Conservation (phyloP, 2,888 invertebrate genomes). For the Stenolophus ochropezus region DNA sequence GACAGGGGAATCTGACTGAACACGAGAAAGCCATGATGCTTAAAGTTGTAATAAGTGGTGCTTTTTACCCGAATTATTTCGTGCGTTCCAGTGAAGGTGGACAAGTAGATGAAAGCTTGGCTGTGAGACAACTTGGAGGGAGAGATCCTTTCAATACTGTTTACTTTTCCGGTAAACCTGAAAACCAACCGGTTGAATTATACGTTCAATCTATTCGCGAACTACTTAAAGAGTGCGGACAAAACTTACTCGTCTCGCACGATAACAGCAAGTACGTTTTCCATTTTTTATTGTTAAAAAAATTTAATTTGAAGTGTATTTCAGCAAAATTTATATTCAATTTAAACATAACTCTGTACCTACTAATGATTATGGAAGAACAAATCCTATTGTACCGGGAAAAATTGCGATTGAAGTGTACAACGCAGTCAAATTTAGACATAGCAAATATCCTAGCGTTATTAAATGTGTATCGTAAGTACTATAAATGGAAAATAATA, state of each 20-base stretch:
- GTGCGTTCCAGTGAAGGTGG: conserved; percentile 75
- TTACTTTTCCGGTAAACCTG: conserved; percentile 78
- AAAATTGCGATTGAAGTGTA: conserved; percentile 82
- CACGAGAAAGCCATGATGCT: conserved; percentile 78
- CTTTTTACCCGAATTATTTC: conserved; percentile 96
- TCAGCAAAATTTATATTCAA: conserved; percentile 81
- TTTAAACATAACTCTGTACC: conserved; percentile 74
- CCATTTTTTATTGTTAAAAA: conserved; percentile 65
- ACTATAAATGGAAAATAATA: no score
- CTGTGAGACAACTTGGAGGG: conserved; percentile 81
- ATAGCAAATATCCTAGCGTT: conserved; percentile 74
- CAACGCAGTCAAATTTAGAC: conserved; percentile 82
- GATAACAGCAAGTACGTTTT: conserved; percentile 73
- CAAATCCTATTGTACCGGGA: conserved; percentile 75
- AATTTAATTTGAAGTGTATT: conserved; percentile 72
- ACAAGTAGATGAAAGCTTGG: conserved; percentile 79
- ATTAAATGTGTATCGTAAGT: conserved; percentile 78
- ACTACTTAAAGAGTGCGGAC: conserved; percentile 74
- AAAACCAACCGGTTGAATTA: conserved; percentile 81
- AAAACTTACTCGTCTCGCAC: conserved; percentile 75
- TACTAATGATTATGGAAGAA: conserved; percentile 64
- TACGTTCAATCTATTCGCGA: conserved; percentile 81
- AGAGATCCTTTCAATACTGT: conserved; percentile 87
- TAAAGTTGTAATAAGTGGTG: conserved; percentile 87
- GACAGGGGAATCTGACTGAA: conserved; percentile 71